Conservation (phyloP, 2,888 invertebrate species). For the Ochropleura plecta region DNA sequence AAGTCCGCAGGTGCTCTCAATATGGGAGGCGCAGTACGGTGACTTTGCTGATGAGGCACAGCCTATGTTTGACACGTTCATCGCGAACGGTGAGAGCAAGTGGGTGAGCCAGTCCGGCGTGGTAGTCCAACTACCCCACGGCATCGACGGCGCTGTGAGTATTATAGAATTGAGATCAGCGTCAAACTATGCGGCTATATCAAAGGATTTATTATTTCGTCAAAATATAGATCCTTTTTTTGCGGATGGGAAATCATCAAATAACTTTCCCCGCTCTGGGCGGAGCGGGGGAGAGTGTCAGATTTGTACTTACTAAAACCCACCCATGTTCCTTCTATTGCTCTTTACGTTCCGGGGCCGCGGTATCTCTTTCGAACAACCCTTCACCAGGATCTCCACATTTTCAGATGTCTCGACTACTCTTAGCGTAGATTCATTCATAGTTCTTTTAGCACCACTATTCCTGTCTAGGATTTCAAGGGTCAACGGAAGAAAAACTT, state of each 20-base stretch:
- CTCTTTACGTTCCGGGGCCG: no score
- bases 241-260: no score
- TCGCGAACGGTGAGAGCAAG: conserved; percentile 94
- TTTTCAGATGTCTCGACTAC: not conserved
- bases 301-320: no score
- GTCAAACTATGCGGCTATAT: no score
- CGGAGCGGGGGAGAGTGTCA: no score
- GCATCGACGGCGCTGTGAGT: conserved; percentile 93
- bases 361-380: no score
- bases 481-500: no score
- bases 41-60: conserved; percentile 94
- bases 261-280: no score
- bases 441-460: not conserved
- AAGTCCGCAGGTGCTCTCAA: conserved; percentile 93
- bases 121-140: conserved; percentile 95
- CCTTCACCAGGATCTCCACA: not conserved
- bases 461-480: not conserved
- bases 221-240: not conserved
- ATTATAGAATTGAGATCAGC: conserved; percentile 55
- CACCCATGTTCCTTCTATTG: no score
- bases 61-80: conserved; percentile 92
- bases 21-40: conserved; percentile 97
- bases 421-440: not conserved
- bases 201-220: not conserved
- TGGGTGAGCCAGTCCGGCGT: conserved; percentile 95